Evolutionary conservation across 1,140 invertebrate genomes (phyloP).

Genomic region (Macrobrachium rosenbergii): DNA sequence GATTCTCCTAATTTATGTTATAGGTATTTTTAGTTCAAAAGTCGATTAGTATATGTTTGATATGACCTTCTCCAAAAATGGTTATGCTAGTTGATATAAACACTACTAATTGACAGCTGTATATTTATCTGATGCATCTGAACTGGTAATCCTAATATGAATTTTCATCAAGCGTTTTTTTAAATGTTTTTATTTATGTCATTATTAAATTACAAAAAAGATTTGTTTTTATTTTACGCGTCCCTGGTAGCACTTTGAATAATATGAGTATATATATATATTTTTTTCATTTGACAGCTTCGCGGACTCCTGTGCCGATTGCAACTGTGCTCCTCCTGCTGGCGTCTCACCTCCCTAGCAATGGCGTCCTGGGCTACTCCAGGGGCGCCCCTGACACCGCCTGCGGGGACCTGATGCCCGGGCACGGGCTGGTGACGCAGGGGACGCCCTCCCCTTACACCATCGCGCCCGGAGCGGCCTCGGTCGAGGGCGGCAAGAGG

Average conservation of each 20-base stretch:
- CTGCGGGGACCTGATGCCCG: slow-evolving; percentile 13
- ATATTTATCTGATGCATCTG: too few species aligned
- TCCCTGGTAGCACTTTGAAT: not conserved
- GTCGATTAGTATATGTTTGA: too few species aligned
- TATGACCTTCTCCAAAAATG: too few species aligned
- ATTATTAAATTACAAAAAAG: not conserved
- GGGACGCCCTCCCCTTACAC: slow-evolving; percentile 23
- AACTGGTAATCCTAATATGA: too few species aligned
- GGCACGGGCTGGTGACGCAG: slow-evolving; percentile 10
- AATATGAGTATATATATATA: not conserved
- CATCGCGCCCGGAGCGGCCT: slow-evolving; percentile 23
- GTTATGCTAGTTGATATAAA: too few species aligned
- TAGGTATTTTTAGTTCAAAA: too few species aligned
- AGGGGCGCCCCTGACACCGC: slow-evolving; percentile 41
- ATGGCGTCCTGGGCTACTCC: slow-evolving; percentile 12
- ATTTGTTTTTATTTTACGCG: too few species aligned
- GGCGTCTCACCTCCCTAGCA: not conserved
- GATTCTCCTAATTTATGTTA: too few species aligned
- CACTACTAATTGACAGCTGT: too few species aligned
- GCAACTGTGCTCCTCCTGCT: not conserved
- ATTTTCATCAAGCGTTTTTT: not conserved
- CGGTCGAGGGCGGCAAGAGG: slow-evolving; percentile 27
- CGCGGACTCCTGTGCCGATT: not conserved
- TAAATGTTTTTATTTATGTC: not conserved
- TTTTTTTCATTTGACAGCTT: not conserved